Evolutionary conservation across 2,888 invertebrate species (phyloP), one percentile per base, ranked within the genome.

Genomic region (Caenorhabditis doughertyi): DNA sequence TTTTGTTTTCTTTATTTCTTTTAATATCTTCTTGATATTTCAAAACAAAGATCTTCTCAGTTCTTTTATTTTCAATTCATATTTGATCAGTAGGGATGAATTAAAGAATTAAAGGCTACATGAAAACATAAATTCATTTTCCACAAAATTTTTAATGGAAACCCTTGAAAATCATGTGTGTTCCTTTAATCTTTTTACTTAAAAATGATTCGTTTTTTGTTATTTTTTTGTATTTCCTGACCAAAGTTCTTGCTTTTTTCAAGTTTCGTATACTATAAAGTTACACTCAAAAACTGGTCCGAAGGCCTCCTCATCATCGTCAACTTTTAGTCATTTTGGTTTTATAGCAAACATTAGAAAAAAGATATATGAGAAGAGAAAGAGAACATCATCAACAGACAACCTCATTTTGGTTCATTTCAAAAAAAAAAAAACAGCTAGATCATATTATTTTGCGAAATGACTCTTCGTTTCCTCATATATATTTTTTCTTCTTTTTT

Each of bases 211-310:
- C 44, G 5, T 44, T 25, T 44, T 62, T 62, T 44, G 44, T 44
- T 42, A 7, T 60, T 42, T 18, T 9, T 27, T 44, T 23, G 27
- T n/a, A 16, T 44, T 62, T 53, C 53, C 3, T 27, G 44, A 62
- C 13, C 42, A 62, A 62, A 44, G 62, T 62, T 62, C 44, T 47
- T 9, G 21, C n/a, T 53, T 70, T 56, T 42, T 56, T 68, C 68
- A 51, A 32, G 70, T 56, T 70, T 70, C 44, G 56, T 70, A 56
- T 47, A 47, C 56, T 70, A 58, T 70, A 70, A 56, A 39, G 70
- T 70, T 70, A 70, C 70, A 70, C 70, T 47, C 5, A 21, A 42
- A 32, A 56, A 44, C 56, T 32, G 49, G 49, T 49, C n/a, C n/a
- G n/a, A n/a, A n/a, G n/a, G n/a, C n/a, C 47, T 35, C n/a, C 18